These are phyloP conservation scores for Diglossa cyanea DNA, from an alignment of 2,797 vertebrate genomes.

Conservation along the genomic window DNA sequence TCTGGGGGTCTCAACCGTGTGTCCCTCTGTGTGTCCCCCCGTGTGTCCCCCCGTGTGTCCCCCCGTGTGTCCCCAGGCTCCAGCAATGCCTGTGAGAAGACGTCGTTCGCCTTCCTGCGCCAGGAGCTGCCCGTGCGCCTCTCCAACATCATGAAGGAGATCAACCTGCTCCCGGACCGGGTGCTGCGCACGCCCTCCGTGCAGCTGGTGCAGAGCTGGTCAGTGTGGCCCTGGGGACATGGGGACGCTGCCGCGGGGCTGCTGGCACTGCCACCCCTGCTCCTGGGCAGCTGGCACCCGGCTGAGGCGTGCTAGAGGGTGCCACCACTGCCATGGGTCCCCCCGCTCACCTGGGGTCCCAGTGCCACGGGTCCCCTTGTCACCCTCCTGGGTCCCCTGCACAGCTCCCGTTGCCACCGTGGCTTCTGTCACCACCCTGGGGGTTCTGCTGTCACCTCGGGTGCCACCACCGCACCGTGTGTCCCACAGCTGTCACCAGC, in stretches of 20 bases:
- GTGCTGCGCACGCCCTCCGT: conserved; percentile 89
- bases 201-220: conserved; percentile 91
- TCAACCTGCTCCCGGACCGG: conserved; percentile 88
- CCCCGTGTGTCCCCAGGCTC: conserved; percentile 77
- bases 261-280: neutral
- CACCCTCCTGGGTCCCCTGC: neutral
- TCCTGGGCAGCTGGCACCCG: neutral
- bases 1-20: neutral
- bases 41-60: neutral
- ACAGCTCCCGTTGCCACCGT: fast-evolving
- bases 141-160: conserved; percentile 98
- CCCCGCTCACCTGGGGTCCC: too few relatives aligned
- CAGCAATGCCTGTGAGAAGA: conserved; percentile 94
- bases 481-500: neutral
- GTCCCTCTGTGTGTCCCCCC: neutral
- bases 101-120: conserved; percentile 89
- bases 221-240: neutral
- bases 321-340: neutral
- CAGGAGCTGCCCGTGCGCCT: conserved; percentile 93
- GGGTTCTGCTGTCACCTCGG: neutral
- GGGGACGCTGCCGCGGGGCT: neutral
- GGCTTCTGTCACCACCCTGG: fast-evolving
- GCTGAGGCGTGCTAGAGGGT: too few relatives aligned
- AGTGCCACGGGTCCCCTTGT: neutral
- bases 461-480: fast-evolving